Evolutionary conservation across 92 coral and sea anemone species (phyloP), one percentile per base, ranked within the genome.

Genomic region (Umimayanthus kanabou): DNA sequence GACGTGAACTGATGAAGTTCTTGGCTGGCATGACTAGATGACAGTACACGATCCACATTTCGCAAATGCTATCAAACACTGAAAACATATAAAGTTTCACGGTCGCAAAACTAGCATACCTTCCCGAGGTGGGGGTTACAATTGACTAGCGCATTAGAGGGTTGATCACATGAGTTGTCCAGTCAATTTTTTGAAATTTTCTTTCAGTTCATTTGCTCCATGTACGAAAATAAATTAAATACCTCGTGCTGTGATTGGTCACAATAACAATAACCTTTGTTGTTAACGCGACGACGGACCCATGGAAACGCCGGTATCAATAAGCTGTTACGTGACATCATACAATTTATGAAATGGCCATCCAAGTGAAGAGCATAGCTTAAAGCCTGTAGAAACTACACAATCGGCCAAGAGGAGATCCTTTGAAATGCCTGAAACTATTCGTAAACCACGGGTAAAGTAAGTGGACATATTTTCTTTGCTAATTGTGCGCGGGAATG

Each of bases 231-330:
- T 9, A 47, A 9, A 47, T 8, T 47, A 47, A 72, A 4, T 16
- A 2, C 20, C 45, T 39, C 13, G 8, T 39, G 43, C 43, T 74
- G 28, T 39, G 79, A 74, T 39, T 74, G 79, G 79, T 43, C 79
- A 74, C 49, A 13, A 4, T 15, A 39, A 74, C 79, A 74, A 74
- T 74, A 5, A 20, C 23, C 40, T 37, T 22, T 39, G 49, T 74
- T 74, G 43, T 74, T 39, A 20, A 74, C 28, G 79, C n/a, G n/a
- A n/a, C n/a, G n/a, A n/a, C n/a, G n/a, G n/a, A 74, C 79, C 79
- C 79, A 74, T 74, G 79, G 79, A 74, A 74, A 74, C 79, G 79
- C 79, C 79, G 79, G 23, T 74, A 30, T 74, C 79, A 74, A 74
- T 74, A 74, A 74, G 37, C 79, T 39, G 25, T 11, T 4, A 39